Base-by-base conservation (phyloP, 2,113 vertebrate genomes). In the Taurulus bubalis region DNA sequence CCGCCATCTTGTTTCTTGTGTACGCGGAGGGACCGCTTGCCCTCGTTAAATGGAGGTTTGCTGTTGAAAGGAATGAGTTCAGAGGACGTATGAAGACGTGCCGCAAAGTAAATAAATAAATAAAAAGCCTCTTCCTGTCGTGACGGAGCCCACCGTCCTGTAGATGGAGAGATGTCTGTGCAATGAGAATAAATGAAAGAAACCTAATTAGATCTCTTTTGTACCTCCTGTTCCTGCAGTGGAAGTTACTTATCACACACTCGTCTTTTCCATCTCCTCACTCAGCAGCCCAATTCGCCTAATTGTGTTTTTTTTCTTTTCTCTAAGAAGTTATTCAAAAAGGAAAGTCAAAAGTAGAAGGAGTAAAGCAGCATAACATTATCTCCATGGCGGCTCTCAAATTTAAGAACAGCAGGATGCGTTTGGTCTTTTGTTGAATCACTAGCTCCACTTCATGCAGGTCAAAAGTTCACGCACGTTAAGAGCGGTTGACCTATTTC, bases 381-480 rank as follows among this genome's bases (percentile, higher is more conserved):
- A 16, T 71, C 69, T 34, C 7, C n/a, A 11, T 59, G 28, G 11
- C n/a, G 0, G 34, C 26, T 26, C 11, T 69, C 26, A 30, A 56
- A 70, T 83, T 36, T 75, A 82, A 62, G 62, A 73, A 73, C 62
- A 32, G 77, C 47, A 42, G 66, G 38, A 49, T 2, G 20, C 20
- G 36, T 82, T 77, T 62, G 3, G 72, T 68, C 72, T 76, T 82
- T 82, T 77, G 71, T 78, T 62, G n/a, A 26, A 84, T 84, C 87
- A 65, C 74, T 63, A 89, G 90, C 89, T 88, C 49, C 71, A 62
- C 82, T 92, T 85, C 60, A 71, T 40, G 32, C 75, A 72, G 94
- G 94, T 95, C 94, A 94, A 88, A 91, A 92, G 95, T 95, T 94
- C 93, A 94, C 18, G 1, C 84, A 8, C 89, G 90, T 95, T 94